A percentile compares a stretch with the other conserved stretches of the same genome.
Evolutionary conservation across 2,888 invertebrate genomes (phyloP).

Genomic region (Heterodera filipjevi): DNA sequence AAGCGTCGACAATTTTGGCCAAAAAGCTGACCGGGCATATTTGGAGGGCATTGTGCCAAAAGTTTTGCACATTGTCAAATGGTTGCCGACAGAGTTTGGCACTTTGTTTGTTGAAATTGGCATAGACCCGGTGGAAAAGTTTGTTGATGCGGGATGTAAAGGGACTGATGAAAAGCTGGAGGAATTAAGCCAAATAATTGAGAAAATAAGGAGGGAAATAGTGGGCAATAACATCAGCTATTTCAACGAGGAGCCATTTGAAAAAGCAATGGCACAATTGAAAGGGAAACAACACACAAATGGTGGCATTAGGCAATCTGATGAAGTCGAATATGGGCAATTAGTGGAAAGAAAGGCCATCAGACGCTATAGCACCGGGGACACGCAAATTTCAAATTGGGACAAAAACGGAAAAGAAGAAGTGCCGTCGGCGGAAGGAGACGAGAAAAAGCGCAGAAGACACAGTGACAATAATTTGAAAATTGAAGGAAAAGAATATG

Average conservation of each 20-base stretch:
- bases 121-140: not conserved
- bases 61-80: not conserved
- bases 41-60: constrained; percentile 3
- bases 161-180: not conserved
- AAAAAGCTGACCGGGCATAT: not conserved
- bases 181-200: not conserved
- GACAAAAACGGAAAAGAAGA: not conserved
- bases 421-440: not conserved
- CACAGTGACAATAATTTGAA: not conserved
- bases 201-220: not conserved
- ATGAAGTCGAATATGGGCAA: too few species aligned
- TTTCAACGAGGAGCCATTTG: not conserved
- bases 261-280: not conserved
- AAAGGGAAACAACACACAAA: too few species aligned
- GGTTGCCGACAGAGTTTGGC: not conserved
- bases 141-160: not conserved
- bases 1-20: not conserved
- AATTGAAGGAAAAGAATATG: not conserved
- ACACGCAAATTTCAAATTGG: not conserved
- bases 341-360: not conserved
- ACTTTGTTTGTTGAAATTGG: not conserved
- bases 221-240: not conserved
- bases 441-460: not conserved
- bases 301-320: too few species aligned
- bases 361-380: not conserved